Base-by-base conservation (phyloP, 1,140 invertebrate genomes). In the Eulimnadia texana region DNA sequence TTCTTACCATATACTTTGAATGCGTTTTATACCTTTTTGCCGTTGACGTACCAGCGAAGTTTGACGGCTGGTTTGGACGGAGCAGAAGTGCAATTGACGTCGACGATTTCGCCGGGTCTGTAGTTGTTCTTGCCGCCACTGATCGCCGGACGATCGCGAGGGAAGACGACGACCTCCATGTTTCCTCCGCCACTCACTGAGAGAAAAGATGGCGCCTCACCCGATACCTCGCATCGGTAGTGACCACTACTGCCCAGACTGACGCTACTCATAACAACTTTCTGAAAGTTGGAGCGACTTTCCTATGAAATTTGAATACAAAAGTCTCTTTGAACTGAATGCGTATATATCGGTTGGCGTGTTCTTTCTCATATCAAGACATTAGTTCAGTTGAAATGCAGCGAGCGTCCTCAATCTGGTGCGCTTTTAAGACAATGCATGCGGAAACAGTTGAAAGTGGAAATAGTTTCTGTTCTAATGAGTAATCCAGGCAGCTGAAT, bases 161-260 rank as follows among this genome's bases (percentile, higher is more conserved):
- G 69, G 1, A 70, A 29, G 28, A 63, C 62, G 16, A 63, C 57
- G 16, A 63, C 56, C 49, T 58, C 56, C 61, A 63, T 63, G 51
- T 61, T 50, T n/a, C 60, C 60, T 20, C 60, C 50, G 10, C 60
- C 60, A 24, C 60, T 61, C 25, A 61, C 62, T 10, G 49, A 55
- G 2, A 77, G 76, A 69, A 88, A 88, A 56, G 79, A 81, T 22
- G 84, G 84, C 19, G 78, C 82, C 72, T 89, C 86, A 0, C 82
- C 84, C 59, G 82, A 86, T 61, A 89, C 82, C 73, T 88, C 85
- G 69, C 86, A 88, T 65, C 79, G 78, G 73, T 84, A 89, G 20
- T 78, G 66, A 2, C 85, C 86, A 20, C 78, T 83, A 1, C 82
- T 80, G 68, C 81, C 79, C 53, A 85, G 74, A 33, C 76, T 81